These are phyloP conservation scores for Pteronura brasiliensis DNA, from an alignment of 2,113 vertebrate genomes.

Conservation along the genomic window DNA sequence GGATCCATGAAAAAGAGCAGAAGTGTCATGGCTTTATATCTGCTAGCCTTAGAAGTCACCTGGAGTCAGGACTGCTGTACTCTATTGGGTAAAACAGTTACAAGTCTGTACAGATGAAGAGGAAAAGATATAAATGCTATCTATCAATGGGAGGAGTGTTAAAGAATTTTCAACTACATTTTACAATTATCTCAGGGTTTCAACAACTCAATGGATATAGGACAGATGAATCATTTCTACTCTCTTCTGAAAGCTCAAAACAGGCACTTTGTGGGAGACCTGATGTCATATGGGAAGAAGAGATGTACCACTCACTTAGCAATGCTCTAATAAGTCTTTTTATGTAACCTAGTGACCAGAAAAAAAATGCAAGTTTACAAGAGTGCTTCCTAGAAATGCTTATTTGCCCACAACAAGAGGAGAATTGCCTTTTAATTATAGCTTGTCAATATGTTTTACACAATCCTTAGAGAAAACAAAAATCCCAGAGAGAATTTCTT, in stretches of 20 bases:
- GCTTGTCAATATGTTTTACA: background rate
- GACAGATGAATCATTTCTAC: background rate
- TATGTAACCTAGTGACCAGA: background rate
- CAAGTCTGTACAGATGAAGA: background rate
- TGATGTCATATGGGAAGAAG: background rate
- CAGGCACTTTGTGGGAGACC: background rate
- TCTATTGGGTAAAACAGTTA: background rate
- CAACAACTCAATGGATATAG: background rate
- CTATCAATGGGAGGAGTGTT: background rate
- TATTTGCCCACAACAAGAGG: background rate
- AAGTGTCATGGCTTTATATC: background rate
- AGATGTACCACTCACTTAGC: background rate
- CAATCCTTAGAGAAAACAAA: background rate
- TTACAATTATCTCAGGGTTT: background rate
- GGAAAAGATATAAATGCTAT: background rate
- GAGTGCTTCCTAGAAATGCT: background rate
- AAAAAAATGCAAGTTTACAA: background rate
- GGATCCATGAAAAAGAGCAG: background rate
- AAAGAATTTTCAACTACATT: background rate
- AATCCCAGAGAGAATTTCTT: background rate
- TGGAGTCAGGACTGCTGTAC: background rate
- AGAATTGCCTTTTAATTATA: background rate
- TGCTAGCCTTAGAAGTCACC: background rate
- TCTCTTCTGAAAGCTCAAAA: background rate
- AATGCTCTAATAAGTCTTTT: background rate